Evolutionary conservation across 37 sponge, comb jelly and placozoan species (phyloP), one percentile per base, ranked within the genome.

Genomic region (Spongilla lacustris): DNA sequence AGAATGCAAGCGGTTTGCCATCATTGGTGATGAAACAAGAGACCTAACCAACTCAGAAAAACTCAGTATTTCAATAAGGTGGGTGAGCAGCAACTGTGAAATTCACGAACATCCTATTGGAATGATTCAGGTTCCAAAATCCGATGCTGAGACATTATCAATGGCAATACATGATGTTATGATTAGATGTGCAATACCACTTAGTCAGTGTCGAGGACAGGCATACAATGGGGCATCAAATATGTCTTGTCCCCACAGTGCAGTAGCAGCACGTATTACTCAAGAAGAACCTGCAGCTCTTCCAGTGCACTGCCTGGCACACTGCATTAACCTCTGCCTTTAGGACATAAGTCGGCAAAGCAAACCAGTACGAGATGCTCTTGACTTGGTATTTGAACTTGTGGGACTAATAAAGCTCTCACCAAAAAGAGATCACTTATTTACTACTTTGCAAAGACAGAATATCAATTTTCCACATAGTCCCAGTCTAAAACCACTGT

Each of bases 181-280:
- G 0, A 75, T 81, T 4, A 33, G 91, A 75, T 85, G 86, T 23
- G 67, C 30, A 10, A 83, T 91, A 8, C 79, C 84, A 37, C 48
- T 89, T 49, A 49, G 25, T 4, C 27, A 82, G 32, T 86, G 91
- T 58, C 86, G 83, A 71, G 87, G 87, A 13, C 83, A 87, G 69
- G 91, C 86, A 66, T 89, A 84, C 36, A 85, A 89, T 77, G 85
- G 90, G 29, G 84, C 90, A 32, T 79, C 84, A 1, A 86, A 86
- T 68, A 91, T 91, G 87, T 68, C 73, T 19, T 86, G 83, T 0
- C 74, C 36, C 77, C 58, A 50, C 82, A n/a, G 74, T 49, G 91
- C 87, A 71, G 82, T 91, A 66, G 86, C 87, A 10, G 68, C 91
- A 48, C 30, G 79, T 36, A 24, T 91, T 81, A 36, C 25, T 23